These are phyloP conservation scores for Argyresthia goedartella DNA, from an alignment of 2,888 invertebrate genomes.

Conservation along the genomic window DNA sequence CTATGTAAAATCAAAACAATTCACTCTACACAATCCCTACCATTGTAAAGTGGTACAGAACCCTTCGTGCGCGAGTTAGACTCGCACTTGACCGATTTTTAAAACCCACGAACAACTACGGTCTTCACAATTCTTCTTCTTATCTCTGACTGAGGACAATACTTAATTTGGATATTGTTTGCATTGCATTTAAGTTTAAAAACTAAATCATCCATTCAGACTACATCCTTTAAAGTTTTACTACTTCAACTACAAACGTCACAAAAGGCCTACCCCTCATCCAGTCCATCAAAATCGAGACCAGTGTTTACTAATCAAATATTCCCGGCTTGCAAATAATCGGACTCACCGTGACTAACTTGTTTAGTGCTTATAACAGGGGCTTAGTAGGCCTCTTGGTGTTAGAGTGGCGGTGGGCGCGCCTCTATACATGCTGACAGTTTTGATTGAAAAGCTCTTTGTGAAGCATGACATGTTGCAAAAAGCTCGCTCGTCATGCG, in stretches of 20 bases:
- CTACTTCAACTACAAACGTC: neutral
- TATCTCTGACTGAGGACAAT: too few species aligned
- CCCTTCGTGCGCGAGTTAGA: too few species aligned
- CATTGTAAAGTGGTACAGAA: too few species aligned
- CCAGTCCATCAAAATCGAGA: constrained; percentile 10
- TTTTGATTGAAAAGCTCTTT: constrained; percentile 43
- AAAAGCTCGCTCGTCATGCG: neutral
- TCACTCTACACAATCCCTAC: too few species aligned
- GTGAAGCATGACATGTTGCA: neutral
- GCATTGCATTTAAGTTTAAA: neutral
- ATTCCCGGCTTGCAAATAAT: constrained; percentile 33
- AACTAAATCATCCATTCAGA: neutral
- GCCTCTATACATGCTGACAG: constrained; percentile 32
- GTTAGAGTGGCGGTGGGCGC: constrained; percentile 35
- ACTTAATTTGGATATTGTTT: too few species aligned
- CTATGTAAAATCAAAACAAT: too few species aligned
- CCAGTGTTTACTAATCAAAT: constrained; percentile 33
- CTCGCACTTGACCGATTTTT: too few species aligned
- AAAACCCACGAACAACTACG: too few species aligned
- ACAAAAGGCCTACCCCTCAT: neutral
- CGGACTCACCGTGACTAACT: constrained; percentile 46
- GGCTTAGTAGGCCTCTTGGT: constrained; percentile 33
- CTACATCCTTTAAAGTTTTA: neutral
- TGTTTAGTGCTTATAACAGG: constrained; percentile 45
- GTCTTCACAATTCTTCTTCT: too few species aligned